Evolutionary conservation across 1,140 invertebrate species (phyloP), one percentile per base, ranked within the genome.

Genomic region (Vanessa tameamea): DNA sequence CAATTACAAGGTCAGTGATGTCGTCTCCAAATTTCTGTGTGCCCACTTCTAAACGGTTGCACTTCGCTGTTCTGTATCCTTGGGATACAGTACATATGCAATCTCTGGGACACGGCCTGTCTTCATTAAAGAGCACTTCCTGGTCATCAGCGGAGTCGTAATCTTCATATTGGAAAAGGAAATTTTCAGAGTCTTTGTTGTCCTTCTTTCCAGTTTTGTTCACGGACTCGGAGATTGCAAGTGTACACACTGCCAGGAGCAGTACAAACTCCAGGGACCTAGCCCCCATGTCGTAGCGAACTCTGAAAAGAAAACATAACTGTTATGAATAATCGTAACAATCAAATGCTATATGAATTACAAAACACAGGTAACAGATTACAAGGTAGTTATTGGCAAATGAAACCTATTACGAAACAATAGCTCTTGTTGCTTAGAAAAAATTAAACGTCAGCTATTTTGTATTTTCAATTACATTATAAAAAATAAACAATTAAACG

Each of bases 21-120:
- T 94, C 93, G 57, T 93, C 91, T 63, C 94, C 94, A 78, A 94
- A 95, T 78, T 94, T 94, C 79, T 95, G 94, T 31, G 90, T 94
- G 55, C 93, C 94, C 31, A 93, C 75, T 88, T 95, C 94, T 71
- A 95, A 82, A 71, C 94, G 90, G 75, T 88, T 93, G 85, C 93
- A 93, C 78, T 87, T 92, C 37, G 93, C 93, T 77, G 90, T 90
- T 77, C 85, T 88, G 80, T 90, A 90, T 82, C 87, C 88, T 73
- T 90, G 87, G 66, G 88, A 89, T 78, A 88, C 84, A 79, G 85
- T 89, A 81, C 93, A 93, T 78, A 92, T 84, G 82, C 93, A 93
- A 78, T 93, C 92, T 77, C 93, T 89, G 47, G 93, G 92, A 78
- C 93, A 93, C 23, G 93, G 90, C 61, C 84, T 90, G 81, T 93